Base-by-base conservation (phyloP, 2,797 vertebrate genomes). In the Spondyliosoma cantharus region DNA sequence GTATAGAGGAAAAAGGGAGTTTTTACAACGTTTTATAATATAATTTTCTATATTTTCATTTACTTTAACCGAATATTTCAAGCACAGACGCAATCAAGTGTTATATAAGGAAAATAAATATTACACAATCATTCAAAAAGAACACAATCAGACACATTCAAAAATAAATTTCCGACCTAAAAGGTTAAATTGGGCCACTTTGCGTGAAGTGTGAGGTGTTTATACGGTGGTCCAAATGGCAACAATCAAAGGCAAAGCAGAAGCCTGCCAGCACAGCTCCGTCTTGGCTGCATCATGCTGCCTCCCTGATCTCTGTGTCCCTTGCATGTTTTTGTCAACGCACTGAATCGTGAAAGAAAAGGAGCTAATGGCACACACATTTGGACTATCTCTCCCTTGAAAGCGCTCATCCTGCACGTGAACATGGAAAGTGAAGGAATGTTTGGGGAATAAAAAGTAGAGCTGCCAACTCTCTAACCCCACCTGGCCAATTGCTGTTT, bases 21-120 rank as follows among this genome's bases (percentile, higher is more conserved):
- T 43, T 69, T 80, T 20, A 80, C 29, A 65, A 7, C 37, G 52
- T 62, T 69, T 62, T 24, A 62, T 16, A n/a, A 7, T 49, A n/a
- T 70, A 8, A 49, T 37, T 2, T 57, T 42, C 14, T 49, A 5
- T 27, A 4, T 49, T 22, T 70, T 13, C 2, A 5, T 53, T 53
- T 19, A 9, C 57, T 42, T 62, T 1, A 56, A 25, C 25, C 8
- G 11, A 13, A 42, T 2, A 3, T 59, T 54, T 60, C 7, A 56
- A 56, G 53, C 42, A 27, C 25, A 12, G 16, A 73, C n/a, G 49
- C n/a, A 46, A 20, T 57, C 64, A 25, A n/a, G 22, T 29, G 2
- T 19, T 52, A 43, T 19, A 63, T 12, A 1, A 66, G n/a, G 24
- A 3, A 71, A 46, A 66, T 4, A 65, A 29, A 49, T 67, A 17